Base-by-base conservation (phyloP, 2,888 invertebrate genomes). In the Drosophila pseudotalamancana region DNA sequence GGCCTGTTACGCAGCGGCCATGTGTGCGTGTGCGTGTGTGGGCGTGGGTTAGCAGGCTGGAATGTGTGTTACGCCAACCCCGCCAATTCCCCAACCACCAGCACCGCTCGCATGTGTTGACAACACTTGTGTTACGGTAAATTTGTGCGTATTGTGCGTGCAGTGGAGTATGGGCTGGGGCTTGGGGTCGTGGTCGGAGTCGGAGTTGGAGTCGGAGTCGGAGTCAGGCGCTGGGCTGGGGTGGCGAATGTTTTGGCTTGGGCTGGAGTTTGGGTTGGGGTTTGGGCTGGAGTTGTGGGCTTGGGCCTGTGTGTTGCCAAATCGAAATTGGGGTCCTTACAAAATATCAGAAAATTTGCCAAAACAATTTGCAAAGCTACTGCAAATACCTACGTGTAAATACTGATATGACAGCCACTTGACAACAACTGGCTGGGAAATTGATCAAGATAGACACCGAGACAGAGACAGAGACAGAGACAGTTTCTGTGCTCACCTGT, bases 361-460 rank as follows among this genome's bases (percentile, higher is more conserved):
- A 88, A 80, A 89, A 89, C 88, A 89, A 89, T 89, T 89, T 89
- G 87, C 87, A 88, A 88, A 87, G 88, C 82, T 77, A 79, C 76
- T 62, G 76, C 79, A 79, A 85, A 85, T 85, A 72, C 81, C 57
- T 76, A 71, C 77, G 66, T 82, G 85, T 84, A 84, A 83, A 88
- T 79, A 78, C 86, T 77, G 88, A 88, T 88, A 85, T 86, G 87
- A 81, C 87, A 88, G 80, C 61, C 85, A 80, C 85, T 82, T 81
- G 82, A 67, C 73, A 72, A 66, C 72, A 55, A 50, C 71, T 46
- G 46, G 25, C 60, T 60, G 34, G 29, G 59, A 45, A 69, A 49
- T 72, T 73, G 74, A 72, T 73, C 59, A 53, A 64, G 68, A 62
- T 69, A 57, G 49, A 29, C 45, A 29, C 21, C 18, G 21, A 32